phyloP scores from a whole-genome alignment of 2,888 invertebrate species.

The Agrotis clavis region DNA sequence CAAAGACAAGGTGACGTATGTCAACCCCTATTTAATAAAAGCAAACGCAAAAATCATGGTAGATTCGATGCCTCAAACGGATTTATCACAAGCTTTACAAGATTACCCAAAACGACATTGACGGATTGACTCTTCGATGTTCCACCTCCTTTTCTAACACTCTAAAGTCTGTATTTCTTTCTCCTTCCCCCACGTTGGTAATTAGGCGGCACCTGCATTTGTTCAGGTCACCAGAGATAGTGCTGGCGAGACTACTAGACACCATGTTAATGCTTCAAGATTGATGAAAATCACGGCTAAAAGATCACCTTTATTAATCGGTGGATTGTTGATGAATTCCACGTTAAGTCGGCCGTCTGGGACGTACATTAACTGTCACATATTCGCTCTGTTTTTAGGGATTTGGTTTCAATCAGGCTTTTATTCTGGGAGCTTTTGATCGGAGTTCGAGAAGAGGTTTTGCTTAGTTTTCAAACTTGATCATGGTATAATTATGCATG shows the following conservation, averaged over 20 bases:
- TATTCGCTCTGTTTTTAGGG: slow-evolving; percentile 49
- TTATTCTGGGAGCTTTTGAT: slow-evolving; percentile 25
- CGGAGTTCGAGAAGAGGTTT: slow-evolving; percentile 1
- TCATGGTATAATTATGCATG: too few species aligned
- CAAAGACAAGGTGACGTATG: slow-evolving; percentile 71
- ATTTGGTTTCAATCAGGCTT: slow-evolving; percentile 62
- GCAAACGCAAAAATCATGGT: slow-evolving; percentile 83
- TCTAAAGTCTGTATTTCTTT: slow-evolving; percentile 59
- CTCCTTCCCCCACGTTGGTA: slow-evolving; percentile 76
- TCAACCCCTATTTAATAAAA: slow-evolving; percentile 80
- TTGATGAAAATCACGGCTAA: slow-evolving; percentile 79
- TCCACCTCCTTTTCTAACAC: slow-evolving; percentile 72
- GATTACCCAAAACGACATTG: slow-evolving; percentile 89
- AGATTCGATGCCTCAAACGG: slow-evolving; percentile 78
- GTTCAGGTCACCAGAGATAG: slow-evolving; percentile 85
- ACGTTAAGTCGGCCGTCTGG: slow-evolving; percentile 52
- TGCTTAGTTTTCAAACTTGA: neutral
- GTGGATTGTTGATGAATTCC: slow-evolving; percentile 60
- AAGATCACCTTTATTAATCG: slow-evolving; percentile 67
- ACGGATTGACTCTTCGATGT: slow-evolving; percentile 85
- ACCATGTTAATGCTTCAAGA: slow-evolving; percentile 84
- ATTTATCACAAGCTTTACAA: slow-evolving; percentile 88
- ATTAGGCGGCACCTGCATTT: slow-evolving; percentile 89
- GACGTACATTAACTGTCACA: slow-evolving; percentile 57
- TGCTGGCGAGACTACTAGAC: slow-evolving; percentile 84